phyloP scores from a whole-genome alignment of 2,113 vertebrate genomes.

The Mirounga angustirostris region DNA sequence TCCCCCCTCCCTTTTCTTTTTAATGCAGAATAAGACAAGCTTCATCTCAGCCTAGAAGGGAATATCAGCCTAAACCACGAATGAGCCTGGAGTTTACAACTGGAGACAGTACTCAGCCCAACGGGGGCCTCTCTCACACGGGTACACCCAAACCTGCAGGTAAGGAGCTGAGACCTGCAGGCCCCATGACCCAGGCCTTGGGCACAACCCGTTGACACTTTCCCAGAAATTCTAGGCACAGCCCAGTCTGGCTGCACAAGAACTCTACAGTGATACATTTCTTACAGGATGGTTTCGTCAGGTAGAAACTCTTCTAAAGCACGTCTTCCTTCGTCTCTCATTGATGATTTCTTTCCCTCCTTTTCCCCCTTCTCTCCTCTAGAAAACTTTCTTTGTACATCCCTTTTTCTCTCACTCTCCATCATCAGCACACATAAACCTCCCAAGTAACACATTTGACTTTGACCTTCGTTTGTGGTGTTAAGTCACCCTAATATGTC shows the following conservation, averaged over 20 bases:
- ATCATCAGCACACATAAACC: background rate
- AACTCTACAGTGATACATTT: background rate
- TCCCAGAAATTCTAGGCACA: background rate
- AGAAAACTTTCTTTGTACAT: background rate
- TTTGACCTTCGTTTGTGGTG: background rate
- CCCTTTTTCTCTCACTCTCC: background rate
- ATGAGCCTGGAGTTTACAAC: slow-evolving; percentile 94
- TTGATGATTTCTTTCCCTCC: background rate
- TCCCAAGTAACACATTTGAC: background rate
- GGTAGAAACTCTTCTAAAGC: background rate
- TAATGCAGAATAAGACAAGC: slow-evolving; percentile 94
- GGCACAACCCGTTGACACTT: accelerated
- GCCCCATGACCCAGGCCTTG: background rate
- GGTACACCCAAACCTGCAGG: slow-evolving; percentile 94
- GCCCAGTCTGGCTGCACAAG: background rate
- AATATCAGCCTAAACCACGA: slow-evolving; percentile 95
- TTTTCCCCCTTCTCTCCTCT: background rate
- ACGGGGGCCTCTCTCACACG: slow-evolving; percentile 94
- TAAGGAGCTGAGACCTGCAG: slow-evolving; percentile 77
- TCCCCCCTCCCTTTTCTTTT: background rate
- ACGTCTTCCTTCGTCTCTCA: background rate
- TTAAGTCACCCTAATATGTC: background rate
- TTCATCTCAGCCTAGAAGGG: slow-evolving; percentile 93
- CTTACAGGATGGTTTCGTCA: background rate
- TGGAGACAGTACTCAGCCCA: slow-evolving; percentile 93